phyloP scores from a whole-genome alignment of 2,888 invertebrate genomes.

The Andrena bicolor region DNA sequence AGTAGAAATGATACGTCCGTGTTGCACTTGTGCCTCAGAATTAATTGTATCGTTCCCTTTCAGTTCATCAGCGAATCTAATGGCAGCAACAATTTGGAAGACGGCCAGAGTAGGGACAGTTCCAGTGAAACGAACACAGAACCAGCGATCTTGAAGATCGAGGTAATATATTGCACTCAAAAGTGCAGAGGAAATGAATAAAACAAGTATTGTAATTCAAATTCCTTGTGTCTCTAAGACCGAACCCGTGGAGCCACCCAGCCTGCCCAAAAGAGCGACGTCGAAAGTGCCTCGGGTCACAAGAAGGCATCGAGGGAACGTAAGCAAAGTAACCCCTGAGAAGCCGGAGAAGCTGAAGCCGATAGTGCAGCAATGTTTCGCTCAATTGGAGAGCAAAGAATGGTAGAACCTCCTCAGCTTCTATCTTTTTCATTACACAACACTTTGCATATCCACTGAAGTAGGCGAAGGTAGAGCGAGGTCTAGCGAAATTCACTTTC shows the following conservation, averaged over 20 bases:
- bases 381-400: constrained; percentile 90
- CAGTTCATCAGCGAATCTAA: constrained; percentile 57
- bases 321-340: constrained; percentile 77
- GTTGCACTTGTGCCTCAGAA: background rate
- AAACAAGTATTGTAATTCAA: background rate
- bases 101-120: constrained; percentile 62
- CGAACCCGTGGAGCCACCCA: constrained; percentile 32
- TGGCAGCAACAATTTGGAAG: constrained; percentile 51
- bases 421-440: no score
- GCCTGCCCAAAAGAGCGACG: constrained; percentile 41
- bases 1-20: background rate
- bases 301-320: constrained; percentile 63
- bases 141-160: constrained; percentile 67
- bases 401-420: constrained; percentile 85
- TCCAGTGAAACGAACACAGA: constrained; percentile 64
- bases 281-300: constrained; percentile 75
- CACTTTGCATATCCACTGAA: background rate
- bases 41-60: background rate
- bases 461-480: background rate
- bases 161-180: constrained; percentile 45
- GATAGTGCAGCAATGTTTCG: constrained; percentile 88
- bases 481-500: background rate
- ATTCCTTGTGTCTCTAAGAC: constrained; percentile 27
- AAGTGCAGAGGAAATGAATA: background rate
- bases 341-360: constrained; percentile 88